Evolutionary conservation across 2,797 vertebrate genomes (phyloP), one percentile per base, ranked within the genome.

Genomic region (Lophius americanus): DNA sequence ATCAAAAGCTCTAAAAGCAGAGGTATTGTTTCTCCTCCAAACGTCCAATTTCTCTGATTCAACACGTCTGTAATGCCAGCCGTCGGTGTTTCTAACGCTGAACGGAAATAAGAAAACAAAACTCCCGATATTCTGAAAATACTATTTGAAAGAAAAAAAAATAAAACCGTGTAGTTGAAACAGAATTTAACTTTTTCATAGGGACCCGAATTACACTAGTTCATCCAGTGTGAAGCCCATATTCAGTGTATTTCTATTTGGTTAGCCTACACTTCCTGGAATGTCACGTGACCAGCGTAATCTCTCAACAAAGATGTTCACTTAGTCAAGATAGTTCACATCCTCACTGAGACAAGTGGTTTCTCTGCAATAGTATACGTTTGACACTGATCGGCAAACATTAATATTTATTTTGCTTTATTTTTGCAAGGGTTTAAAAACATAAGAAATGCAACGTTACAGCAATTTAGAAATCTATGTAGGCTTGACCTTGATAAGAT

Each of bases 201-300:
- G 13, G 1, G 8, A 33, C 4, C 0, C 9, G 3, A 8, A 12
- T 60, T 13, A 4, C 3, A 35, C 2, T 3, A 10, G 7, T 61
- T 41, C 52, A 9, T 9, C 9, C 13, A 2, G 32, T 14, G 43
- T 33, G 5, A 57, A 51, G 14, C 13, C 32, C 14, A 4, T 12
- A 2, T 9, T 37, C 8, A 3, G 10, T 53, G 46, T 42, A 6
- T 62, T 23, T 39, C 49, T 41, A 0, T 60, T 50, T 13, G 23
- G 23, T 41, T 0, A 8, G 12, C 4, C 60, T 3, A 2, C 51
- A 83, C 83, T 92, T 91, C 88, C 90, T 48, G 53, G 41, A 61
- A 79, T 81, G 85, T 86, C 68, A 37, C 0, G 46, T 47, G 76
- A 83, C 60, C 79, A 51, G 7, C 12, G n/a, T 13, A 56, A 44